Base-by-base conservation (phyloP, 2,888 invertebrate genomes). In the Tanytarsus gracilentus region DNA sequence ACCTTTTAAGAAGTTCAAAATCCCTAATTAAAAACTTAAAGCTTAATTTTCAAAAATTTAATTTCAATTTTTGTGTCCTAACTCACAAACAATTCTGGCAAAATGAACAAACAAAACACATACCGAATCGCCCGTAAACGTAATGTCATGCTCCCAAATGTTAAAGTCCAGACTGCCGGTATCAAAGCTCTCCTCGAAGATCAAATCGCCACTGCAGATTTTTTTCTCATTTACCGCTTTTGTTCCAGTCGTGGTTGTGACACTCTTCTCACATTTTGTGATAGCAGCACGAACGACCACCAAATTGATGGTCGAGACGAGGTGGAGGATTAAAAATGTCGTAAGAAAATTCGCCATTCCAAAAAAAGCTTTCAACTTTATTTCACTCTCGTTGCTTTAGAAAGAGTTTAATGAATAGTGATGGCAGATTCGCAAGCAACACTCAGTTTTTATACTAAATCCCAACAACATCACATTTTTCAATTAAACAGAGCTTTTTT, bases 141-240 rank as follows among this genome's bases (percentile, higher is more conserved):
- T 76, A 27, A 71, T 67, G 65, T 77, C 76, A 64, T 76, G 75
- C 63, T 72, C 67, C 77, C 77, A 77, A 49, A 64, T 70, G 23
- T 67, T 65, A 25, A 74, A 65, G 66, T 76, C 69, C 3, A 77
- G 66, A 2, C 62, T 67, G 7, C 55, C 33, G n/a, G n/a, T n/a
- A 61, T 76, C 70, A 65, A 77, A 77, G 52, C 73, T 68, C 23
- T 77, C 76, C 61, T 72, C 68, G 61, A 77, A 78, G 63, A 79
- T 73, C 27, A 76, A 64, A 48, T 73, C 71, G 3, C 74, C 74
- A 7, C 71, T 66, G 64, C 72, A 72, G n/a, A 58, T n/a, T 48
- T 44, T 58, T 48, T 48, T 48, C 29, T 44, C 44, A 26, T 29
- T 30, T 25, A 25, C 18, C 9, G 44, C 26, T 58, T 58, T 58